A percentile compares a stretch with the other conserved stretches of the same genome.
Conservation (phyloP, 1,140 invertebrate genomes). For the Rhagoletis zephyria region DNA sequence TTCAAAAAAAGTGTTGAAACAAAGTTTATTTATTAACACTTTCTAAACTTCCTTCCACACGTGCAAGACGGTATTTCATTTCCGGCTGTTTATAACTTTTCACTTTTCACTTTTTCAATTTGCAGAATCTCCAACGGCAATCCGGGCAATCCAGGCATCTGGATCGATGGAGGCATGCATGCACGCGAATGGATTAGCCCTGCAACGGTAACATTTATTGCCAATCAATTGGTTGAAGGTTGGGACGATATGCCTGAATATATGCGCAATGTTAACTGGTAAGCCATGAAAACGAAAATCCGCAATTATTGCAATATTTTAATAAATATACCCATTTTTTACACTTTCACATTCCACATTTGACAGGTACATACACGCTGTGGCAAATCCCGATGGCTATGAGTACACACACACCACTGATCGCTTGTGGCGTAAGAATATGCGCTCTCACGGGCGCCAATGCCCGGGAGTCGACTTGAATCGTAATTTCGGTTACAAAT, state of each 20-base stretch:
- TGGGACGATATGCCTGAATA: conserved; percentile 80
- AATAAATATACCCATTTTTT: background rate
- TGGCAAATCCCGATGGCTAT: conserved; percentile 91
- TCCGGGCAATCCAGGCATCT: conserved; percentile 77
- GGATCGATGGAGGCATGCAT: conserved; percentile 86
- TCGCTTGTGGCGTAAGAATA: conserved; percentile 88
- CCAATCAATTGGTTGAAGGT: conserved; percentile 85
- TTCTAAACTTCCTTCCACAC: background rate
- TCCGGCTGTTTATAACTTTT: background rate
- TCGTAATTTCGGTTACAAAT: conserved; percentile 86
- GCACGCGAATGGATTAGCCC: conserved; percentile 94
- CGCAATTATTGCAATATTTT: conserved; percentile 35
- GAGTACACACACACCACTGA: conserved; percentile 84
- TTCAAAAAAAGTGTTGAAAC: background rate
- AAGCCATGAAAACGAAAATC: conserved; percentile 55
- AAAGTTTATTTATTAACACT: background rate
- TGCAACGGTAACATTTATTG: conserved; percentile 86
- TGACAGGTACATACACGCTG: conserved; percentile 81
- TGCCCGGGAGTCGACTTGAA: conserved; percentile 87
- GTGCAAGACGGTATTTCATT: background rate
- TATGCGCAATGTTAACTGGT: conserved; percentile 86
- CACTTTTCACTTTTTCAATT: conserved; percentile 60
- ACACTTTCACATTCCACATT: background rate
- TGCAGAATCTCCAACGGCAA: conserved; percentile 79
- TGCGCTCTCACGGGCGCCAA: conserved; percentile 74